These are phyloP conservation scores for Pheosia gnoma DNA, from an alignment of 2,888 invertebrate species.

Conservation along the genomic window DNA sequence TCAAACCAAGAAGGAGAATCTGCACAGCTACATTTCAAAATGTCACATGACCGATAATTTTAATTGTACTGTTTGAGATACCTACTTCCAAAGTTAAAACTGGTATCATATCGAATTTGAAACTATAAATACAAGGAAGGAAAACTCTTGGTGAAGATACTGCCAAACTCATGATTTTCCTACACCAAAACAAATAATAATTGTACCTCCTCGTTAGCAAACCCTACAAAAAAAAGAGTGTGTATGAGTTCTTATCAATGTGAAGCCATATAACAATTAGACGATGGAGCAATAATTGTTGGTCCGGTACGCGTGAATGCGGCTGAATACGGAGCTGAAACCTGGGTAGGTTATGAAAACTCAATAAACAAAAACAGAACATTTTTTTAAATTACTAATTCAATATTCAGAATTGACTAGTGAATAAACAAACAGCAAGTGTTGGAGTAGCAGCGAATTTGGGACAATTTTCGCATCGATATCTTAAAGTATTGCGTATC, in stretches of 20 bases:
- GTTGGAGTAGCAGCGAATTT: no score
- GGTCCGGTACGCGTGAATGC: slow-evolving; percentile 46
- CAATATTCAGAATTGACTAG: no score
- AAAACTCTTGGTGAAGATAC: no score
- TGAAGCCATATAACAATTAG: slow-evolving; percentile 54
- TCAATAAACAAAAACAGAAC: no score
- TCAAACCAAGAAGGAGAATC: neutral
- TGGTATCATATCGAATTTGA: no score
- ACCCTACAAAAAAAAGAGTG: slow-evolving; percentile 48
- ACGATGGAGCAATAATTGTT: slow-evolving; percentile 56
- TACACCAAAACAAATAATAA: slow-evolving; percentile 36
- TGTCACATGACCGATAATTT: neutral
- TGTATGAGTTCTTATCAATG: slow-evolving; percentile 51
- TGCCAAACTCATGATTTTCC: slow-evolving; percentile 45
- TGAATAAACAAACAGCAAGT: no score
- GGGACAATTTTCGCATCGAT: no score
- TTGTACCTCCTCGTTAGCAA: slow-evolving; percentile 35
- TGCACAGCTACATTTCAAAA: neutral
- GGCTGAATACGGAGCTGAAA: slow-evolving; percentile 45
- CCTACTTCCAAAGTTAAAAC: no score
- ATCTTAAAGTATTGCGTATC: no score
- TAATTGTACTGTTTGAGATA: no score
- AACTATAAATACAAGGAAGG: no score
- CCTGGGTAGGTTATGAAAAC: slow-evolving; percentile 5
- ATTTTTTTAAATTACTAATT: no score